Percentiles rank a stretch among this genome's conserved stretches.
These are phyloP conservation scores for Rattus rattus DNA, from an alignment of 2,113 vertebrate species.

Conservation along the genomic window DNA sequence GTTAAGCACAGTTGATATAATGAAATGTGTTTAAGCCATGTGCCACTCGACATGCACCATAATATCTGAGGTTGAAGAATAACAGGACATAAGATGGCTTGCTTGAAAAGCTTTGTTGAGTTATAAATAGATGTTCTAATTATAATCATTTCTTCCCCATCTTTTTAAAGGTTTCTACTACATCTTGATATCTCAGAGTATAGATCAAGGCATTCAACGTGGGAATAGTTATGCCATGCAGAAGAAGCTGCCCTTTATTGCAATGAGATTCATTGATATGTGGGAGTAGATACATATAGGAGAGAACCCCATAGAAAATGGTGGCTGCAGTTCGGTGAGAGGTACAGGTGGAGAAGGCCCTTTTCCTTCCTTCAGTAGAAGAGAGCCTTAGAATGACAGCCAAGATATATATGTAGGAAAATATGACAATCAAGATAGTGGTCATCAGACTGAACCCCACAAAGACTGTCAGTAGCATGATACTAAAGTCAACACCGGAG, in stretches of 20 bases:
- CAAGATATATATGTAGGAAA: slow-evolving; percentile 64
- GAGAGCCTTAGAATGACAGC: slow-evolving; percentile 56
- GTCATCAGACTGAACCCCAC: slow-evolving; percentile 66
- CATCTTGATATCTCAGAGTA: slow-evolving; percentile 71
- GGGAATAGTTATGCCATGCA: slow-evolving; percentile 67
- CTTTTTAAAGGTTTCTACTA: slow-evolving; percentile 46
- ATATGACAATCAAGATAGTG: slow-evolving; percentile 17
- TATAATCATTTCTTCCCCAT: slow-evolving; percentile 15
- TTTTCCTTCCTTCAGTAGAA: slow-evolving; percentile 38
- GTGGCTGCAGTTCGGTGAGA: slow-evolving; percentile 40
- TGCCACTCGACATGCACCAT: not conserved
- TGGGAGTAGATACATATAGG: slow-evolving; percentile 70
- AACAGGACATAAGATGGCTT: not conserved
- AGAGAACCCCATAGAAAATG: slow-evolving; percentile 64
- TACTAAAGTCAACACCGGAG: not conserved
- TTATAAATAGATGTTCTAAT: not conserved
- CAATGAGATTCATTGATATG: not conserved
- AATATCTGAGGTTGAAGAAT: not conserved
- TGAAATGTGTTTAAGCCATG: not conserved
- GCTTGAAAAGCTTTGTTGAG: not conserved
- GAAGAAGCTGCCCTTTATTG: slow-evolving; percentile 61
- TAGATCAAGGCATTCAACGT: slow-evolving; percentile 73
- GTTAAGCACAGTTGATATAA: not conserved
- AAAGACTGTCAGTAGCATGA: not conserved
- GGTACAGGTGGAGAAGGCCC: slow-evolving; percentile 69